Conservation (phyloP, 2,797 vertebrate genomes). For the Sebastes matsubarae region DNA sequence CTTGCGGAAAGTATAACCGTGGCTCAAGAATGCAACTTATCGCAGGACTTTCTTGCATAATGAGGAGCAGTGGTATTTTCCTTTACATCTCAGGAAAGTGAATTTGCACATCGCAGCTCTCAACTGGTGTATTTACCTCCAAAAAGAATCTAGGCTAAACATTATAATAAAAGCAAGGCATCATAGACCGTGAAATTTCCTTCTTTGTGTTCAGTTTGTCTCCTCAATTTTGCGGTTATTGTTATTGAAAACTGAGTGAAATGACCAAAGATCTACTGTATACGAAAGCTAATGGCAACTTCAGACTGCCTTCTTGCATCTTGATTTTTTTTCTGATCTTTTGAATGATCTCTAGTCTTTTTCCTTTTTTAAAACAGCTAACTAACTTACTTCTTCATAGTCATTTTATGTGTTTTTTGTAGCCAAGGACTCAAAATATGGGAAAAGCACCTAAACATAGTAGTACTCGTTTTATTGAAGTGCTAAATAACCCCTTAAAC, state of each 20-base stretch:
- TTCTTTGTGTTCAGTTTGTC: not conserved
- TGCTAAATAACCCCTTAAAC: not conserved
- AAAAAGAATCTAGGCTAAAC: not conserved
- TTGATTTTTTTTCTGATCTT: not conserved
- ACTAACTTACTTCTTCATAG: not conserved
- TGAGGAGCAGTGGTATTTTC: not conserved
- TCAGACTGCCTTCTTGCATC: not conserved
- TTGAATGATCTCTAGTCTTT: not conserved
- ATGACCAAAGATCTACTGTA: not conserved
- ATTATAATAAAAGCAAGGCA: not conserved
- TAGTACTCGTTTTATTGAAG: not conserved
- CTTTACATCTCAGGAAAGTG: not conserved
- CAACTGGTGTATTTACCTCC: not conserved
- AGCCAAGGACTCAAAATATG: not conserved
- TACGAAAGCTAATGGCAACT: not conserved
- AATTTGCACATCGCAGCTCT: not conserved
- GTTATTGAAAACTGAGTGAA: not conserved
- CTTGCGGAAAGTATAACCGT: not conserved
- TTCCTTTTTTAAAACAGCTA: not conserved
- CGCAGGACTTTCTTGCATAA: not conserved
- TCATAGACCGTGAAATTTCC: not conserved
- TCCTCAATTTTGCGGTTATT: not conserved
- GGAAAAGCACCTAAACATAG: not conserved
- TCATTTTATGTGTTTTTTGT: not conserved
- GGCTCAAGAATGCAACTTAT: not conserved